Evolutionary conservation across 1,140 invertebrate genomes (phyloP).

Genomic region (Prorops nasuta): DNA sequence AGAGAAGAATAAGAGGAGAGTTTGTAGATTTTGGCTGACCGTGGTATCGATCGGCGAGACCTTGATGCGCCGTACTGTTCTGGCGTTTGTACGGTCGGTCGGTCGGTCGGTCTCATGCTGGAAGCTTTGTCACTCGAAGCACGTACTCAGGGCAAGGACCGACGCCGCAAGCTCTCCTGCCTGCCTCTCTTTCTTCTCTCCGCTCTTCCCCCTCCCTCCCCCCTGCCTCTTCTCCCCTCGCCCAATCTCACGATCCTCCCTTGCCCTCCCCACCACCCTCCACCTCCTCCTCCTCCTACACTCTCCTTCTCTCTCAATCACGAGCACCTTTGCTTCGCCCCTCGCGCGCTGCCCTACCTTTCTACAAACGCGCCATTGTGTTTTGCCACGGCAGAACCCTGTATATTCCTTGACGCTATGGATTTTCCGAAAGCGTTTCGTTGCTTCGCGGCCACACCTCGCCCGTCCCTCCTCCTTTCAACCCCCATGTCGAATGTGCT

Average conservation of each 20-base stretch:
- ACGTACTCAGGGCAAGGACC: conserved; percentile 58
- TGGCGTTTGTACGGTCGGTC: conserved; percentile 42
- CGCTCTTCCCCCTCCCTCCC: conserved; percentile 15
- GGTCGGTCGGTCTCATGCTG: conserved; percentile 41
- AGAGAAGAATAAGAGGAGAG: not conserved
- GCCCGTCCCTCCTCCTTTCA: conserved; percentile 18
- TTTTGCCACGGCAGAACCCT: conserved; percentile 34
- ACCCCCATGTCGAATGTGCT: conserved; percentile 1
- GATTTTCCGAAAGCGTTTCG: conserved; percentile 51
- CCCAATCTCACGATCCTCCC: conserved; percentile 1
- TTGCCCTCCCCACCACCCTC: not conserved
- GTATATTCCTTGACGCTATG: conserved; percentile 47
- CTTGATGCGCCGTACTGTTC: conserved; percentile 50
- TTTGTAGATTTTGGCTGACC: conserved; percentile 28
- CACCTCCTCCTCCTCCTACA: conserved; percentile 5
- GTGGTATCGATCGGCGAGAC: conserved; percentile 53
- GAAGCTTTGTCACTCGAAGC: conserved; percentile 54
- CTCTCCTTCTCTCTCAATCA: conserved; percentile 8
- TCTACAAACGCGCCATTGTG: conserved; percentile 45
- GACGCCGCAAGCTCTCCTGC: conserved; percentile 51
- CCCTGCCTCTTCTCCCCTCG: conserved; percentile 5
- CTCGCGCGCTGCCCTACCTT: not conserved
- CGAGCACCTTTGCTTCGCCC: not conserved
- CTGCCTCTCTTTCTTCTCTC: conserved; percentile 19
- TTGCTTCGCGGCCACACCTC: conserved; percentile 26